phyloP scores from a whole-genome alignment of 2,797 vertebrate species.

The Nyctalus aviator region DNA sequence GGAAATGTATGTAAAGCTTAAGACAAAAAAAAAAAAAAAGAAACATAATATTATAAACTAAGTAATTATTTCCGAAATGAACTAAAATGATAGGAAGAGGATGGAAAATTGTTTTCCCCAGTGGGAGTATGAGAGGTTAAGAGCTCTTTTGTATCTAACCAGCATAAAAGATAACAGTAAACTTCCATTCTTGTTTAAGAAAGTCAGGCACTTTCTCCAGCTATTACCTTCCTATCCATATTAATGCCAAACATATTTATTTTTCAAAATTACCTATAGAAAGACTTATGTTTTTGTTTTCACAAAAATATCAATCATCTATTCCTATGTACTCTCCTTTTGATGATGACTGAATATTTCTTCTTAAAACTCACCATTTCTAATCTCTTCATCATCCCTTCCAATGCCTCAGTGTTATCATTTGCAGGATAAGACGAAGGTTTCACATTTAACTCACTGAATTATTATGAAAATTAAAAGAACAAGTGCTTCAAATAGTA shows the following conservation, averaged over 20 bases:
- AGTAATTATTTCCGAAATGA: slow-evolving; percentile 50
- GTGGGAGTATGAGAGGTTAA: not conserved
- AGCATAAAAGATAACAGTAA: not conserved
- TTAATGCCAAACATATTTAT: not conserved
- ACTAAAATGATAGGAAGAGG: slow-evolving; percentile 28
- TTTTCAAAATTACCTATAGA: slow-evolving; percentile 19
- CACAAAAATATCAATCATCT: slow-evolving; percentile 19
- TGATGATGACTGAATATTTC: slow-evolving; percentile 10
- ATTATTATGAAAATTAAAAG: slow-evolving; percentile 34
- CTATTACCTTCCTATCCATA: not conserved
- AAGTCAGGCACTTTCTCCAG: not conserved
- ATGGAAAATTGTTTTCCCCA: slow-evolving; percentile 37
- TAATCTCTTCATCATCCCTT: slow-evolving; percentile 26
- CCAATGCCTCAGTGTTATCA: slow-evolving; percentile 10
- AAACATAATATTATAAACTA: not conserved
- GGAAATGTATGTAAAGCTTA: too few species aligned
- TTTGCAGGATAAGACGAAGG: slow-evolving; percentile 10
- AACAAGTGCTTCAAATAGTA: slow-evolving; percentile 20
- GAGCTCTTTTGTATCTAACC: not conserved
- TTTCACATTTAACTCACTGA: not conserved
- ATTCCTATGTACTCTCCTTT: not conserved
- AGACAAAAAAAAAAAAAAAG: not conserved
- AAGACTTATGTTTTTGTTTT: not conserved
- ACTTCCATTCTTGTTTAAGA: slow-evolving; percentile 12
- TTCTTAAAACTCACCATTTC: slow-evolving; percentile 27